Conservation (phyloP, 2,113 vertebrate genomes). For the Regulus satrapa region DNA sequence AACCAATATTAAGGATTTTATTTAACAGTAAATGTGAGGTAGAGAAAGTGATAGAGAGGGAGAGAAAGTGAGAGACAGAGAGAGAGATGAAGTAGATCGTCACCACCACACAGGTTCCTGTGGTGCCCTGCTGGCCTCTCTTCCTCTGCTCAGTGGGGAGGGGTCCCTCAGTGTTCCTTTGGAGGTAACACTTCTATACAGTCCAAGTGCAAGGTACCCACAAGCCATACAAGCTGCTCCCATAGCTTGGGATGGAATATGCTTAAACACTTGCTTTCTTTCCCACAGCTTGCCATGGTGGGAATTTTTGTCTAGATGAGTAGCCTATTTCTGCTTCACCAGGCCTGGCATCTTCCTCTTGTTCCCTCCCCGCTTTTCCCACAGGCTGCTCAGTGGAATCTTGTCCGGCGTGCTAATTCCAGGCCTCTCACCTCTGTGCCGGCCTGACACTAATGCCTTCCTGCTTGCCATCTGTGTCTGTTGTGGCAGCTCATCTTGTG, state of each 20-base stretch:
- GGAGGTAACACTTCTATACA: background rate
- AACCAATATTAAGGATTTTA: background rate
- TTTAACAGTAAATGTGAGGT: background rate
- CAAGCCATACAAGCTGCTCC: accelerated
- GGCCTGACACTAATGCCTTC: background rate
- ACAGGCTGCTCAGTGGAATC: background rate
- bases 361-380: background rate
- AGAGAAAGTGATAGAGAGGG: too few relatives aligned
- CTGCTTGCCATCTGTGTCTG: background rate
- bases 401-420: accelerated
- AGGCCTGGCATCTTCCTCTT: background rate
- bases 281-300: background rate
- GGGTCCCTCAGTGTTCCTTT: too few relatives aligned
- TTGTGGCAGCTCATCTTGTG: background rate
- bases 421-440: background rate
- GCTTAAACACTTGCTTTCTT: background rate
- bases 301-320: background rate
- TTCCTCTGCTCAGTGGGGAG: background rate
- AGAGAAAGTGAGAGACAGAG: background rate
- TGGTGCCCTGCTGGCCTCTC: background rate
- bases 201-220: too few relatives aligned
- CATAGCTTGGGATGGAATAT: background rate
- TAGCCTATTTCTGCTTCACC: background rate
- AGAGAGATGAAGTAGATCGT: background rate
- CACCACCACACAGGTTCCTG: background rate